Percentiles rank a stretch among this genome's conserved stretches.
phyloP scores from a whole-genome alignment of 37 sponge, comb jelly and placozoan genomes.

The Chondrosia reniformis region DNA sequence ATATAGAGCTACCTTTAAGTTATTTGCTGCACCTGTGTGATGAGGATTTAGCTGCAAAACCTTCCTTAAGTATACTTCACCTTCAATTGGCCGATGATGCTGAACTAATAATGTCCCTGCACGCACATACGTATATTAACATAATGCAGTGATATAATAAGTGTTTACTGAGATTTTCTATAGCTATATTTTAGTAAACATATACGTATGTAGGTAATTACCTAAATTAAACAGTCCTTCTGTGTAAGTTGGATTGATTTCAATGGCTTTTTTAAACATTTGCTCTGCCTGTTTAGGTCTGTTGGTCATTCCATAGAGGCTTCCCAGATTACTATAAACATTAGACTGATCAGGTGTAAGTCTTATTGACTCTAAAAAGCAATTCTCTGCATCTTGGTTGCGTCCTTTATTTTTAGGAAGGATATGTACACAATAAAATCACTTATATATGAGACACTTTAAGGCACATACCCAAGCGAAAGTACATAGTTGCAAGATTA shows the following conservation, averaged over 20 bases:
- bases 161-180: background rate
- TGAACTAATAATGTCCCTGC: constrained; percentile 70
- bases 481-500: constrained; percentile 82
- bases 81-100: constrained; percentile 48
- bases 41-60: constrained; percentile 68
- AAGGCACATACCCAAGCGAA: constrained; percentile 47
- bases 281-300: constrained; percentile 58
- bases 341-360: constrained; percentile 59
- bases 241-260: constrained; percentile 59
- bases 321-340: constrained; percentile 80
- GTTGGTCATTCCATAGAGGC: constrained; percentile 73
- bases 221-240: constrained; percentile 88
- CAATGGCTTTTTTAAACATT: constrained; percentile 76
- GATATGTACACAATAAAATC: no score
- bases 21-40: constrained; percentile 80
- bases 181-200: background rate
- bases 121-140: background rate
- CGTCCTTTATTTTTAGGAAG: constrained; percentile 20
- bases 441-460: no score
- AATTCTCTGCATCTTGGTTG: constrained; percentile 50
- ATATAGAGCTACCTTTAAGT: constrained; percentile 78
- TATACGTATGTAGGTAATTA: background rate
- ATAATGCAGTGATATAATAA: background rate
- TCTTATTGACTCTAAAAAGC: constrained; percentile 55
- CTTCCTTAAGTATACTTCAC: constrained; percentile 50